These are phyloP conservation scores for Lasius platythorax DNA, from an alignment of 2,888 invertebrate species.

Conservation along the genomic window DNA sequence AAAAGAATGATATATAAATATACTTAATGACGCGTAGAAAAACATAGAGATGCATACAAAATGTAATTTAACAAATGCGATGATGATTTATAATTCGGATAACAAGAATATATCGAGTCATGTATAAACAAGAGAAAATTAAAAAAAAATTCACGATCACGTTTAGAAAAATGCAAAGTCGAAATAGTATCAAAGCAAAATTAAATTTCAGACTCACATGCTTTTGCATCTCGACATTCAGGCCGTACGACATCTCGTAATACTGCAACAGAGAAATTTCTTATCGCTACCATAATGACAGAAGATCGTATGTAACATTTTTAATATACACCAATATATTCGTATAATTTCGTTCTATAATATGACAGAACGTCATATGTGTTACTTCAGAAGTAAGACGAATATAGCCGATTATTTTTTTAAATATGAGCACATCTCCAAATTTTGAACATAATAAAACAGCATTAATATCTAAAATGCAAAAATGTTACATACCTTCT, in stretches of 20 bases:
- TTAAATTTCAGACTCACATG: conserved; percentile 88
- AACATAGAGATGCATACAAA: neutral
- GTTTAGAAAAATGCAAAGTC: neutral
- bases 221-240: conserved; percentile 98
- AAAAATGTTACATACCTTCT: too few relatives aligned
- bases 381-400: too few relatives aligned
- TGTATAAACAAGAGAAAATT: neutral
- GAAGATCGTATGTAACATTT: too few relatives aligned
- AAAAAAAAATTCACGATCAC: neutral
- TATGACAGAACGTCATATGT: too few relatives aligned
- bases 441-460: too few relatives aligned
- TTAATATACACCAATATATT: too few relatives aligned
- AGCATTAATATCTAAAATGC: too few relatives aligned
- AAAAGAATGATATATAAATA: neutral
- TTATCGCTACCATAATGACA: too few relatives aligned
- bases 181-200: neutral
- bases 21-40: neutral
- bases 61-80: neutral
- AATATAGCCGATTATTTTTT: too few relatives aligned
- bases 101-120: neutral
- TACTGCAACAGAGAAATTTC: conserved; percentile 90
- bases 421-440: too few relatives aligned
- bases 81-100: neutral
- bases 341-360: too few relatives aligned
- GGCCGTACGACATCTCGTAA: conserved; percentile 98